Evolutionary conservation across 2,888 invertebrate species (phyloP), one percentile per base, ranked within the genome.

Genomic region (Lasius platythorax): DNA sequence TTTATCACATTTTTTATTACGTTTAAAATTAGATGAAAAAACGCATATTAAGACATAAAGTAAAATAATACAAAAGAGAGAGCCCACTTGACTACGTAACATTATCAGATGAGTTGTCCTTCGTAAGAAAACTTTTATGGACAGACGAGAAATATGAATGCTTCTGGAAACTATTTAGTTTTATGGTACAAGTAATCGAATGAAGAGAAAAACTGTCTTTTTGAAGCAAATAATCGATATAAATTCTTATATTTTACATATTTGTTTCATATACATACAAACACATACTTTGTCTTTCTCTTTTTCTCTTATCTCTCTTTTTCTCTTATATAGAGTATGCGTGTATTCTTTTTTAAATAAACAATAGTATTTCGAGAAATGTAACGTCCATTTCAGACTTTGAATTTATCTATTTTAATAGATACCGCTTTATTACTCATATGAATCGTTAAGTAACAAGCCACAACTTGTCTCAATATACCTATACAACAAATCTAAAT

Each of bases 91-190:
- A 67, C 43, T n/a, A 40, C 33, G 9, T n/a, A 46, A 18, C 28
- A 2, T 46, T 43, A 23, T 33, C 15, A 43, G 8, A 33, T 12
- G 23, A 43, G 12, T 53, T 53, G 8, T 43, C 56, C 43, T 9
- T 56, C 9, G 23, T 43, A 58, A 78, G 15, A 43, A 43, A 70
- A 43, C 43, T 33, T 12, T 67, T 67, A 78, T n/a, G 3, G n/a
- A 15, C 3, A 33, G 18, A 68, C 30, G 76, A 67, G n/a, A 40
- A 70, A 40, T 30, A 23, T 43, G 3, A 56, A 40, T 40, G 18
- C 18, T 23, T 66, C 1, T 58, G 6, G 9, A 58, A 68, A 43
- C 28, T 70, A 78, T n/a, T 78, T 78, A 78, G 5, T 56, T 58
- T 68, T 70, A 78, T 40, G 68, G 15, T 23, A 28, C 46, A 53